A percentile compares a stretch with the other conserved stretches of the same genome.
Conservation (phyloP, 2,888 invertebrate genomes). For the Aporophyla lueneburgensis region DNA sequence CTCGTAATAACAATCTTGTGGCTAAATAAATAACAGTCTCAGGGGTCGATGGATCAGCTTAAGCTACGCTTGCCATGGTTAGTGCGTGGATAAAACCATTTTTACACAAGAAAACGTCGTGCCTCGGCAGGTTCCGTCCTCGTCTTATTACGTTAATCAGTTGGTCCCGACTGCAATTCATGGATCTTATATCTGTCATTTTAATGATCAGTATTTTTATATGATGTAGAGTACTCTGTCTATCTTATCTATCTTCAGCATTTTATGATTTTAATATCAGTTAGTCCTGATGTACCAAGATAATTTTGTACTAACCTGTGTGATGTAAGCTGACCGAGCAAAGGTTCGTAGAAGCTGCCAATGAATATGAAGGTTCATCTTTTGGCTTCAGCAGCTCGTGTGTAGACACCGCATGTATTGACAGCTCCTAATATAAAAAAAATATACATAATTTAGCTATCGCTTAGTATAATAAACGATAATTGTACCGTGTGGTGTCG, state of each 20-base stretch:
- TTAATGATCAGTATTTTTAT: not conserved
- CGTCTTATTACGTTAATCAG: no score
- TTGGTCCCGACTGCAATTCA: not conserved
- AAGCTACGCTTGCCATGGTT: not conserved
- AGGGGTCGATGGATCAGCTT: not conserved
- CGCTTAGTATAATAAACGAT: no score
- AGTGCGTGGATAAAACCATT: not conserved
- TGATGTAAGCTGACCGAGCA: slow-evolving; percentile 83
- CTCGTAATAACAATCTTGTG: no score
- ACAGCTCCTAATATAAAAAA: slow-evolving; percentile 82
- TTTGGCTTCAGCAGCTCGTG: slow-evolving; percentile 87
- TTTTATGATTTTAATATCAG: no score
- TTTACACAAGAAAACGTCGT: no score
- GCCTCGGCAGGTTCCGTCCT: not conserved
- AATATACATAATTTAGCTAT: not conserved
- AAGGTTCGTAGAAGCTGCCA: slow-evolving; percentile 79
- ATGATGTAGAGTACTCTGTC: not conserved
- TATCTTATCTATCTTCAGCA: no score
- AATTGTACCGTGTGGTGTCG: no score
- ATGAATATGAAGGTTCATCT: slow-evolving; percentile 84
- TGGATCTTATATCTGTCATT: not conserved
- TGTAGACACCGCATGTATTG: slow-evolving; percentile 86
- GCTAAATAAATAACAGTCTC: not conserved
- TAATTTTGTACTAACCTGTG: slow-evolving; percentile 77
- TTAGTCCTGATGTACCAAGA: not conserved